A percentile compares a stretch with the other conserved stretches of the same genome.
These are phyloP conservation scores for Calliphora vicina DNA, from an alignment of 1,140 invertebrate genomes.

Conservation along the genomic window DNA sequence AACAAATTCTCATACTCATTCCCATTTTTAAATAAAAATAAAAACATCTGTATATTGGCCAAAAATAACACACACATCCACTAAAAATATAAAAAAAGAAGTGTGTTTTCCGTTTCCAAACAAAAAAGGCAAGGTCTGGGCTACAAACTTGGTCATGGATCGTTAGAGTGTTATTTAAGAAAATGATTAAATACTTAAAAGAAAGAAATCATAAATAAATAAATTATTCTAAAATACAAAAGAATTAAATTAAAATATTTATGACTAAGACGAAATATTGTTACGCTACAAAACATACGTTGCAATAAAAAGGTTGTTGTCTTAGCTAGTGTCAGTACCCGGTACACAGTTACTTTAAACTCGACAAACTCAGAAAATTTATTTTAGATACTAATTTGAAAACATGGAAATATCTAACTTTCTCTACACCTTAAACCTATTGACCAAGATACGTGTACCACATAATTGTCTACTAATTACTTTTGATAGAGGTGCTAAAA, in stretches of 20 bases:
- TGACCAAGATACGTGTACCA: too few relatives aligned
- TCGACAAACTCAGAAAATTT: neutral
- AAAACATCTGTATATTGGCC: neutral
- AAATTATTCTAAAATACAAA: neutral
- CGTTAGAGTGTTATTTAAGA: slow-evolving; percentile 13
- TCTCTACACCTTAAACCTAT: too few relatives aligned
- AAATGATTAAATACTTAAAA: slow-evolving; percentile 27
- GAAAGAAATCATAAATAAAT: slow-evolving; percentile 17
- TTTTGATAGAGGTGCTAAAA: too few relatives aligned
- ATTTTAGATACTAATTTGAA: too few relatives aligned
- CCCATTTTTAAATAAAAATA: neutral
- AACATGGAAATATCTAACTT: too few relatives aligned
- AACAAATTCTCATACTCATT: slow-evolving; percentile 13
- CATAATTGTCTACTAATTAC: too few relatives aligned
- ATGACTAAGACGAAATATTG: too few relatives aligned
- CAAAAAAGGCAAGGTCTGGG: neutral
- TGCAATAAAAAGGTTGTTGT: neutral
- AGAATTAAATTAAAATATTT: too few relatives aligned
- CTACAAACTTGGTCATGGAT: neutral
- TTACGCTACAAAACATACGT: neutral
- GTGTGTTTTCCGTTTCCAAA: neutral
- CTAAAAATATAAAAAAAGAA: neutral
- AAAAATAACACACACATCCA: neutral
- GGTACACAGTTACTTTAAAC: neutral
- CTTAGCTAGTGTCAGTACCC: neutral